Evolutionary conservation across 37 sponge, comb jelly and placozoan genomes (phyloP), one percentile per base, ranked within the genome.

Genomic region (Bolinopsis microptera): DNA sequence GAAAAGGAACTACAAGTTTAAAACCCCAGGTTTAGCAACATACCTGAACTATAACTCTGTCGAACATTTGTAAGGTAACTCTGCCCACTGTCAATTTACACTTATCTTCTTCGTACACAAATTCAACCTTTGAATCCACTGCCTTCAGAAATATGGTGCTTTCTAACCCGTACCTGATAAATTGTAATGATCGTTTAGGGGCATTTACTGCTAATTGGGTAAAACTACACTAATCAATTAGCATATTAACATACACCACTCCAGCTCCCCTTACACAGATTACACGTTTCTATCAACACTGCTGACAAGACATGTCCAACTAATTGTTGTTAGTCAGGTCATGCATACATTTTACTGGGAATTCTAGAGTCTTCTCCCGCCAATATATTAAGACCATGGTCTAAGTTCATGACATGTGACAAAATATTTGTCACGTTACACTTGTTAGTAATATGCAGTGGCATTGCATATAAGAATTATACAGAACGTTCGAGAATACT

Each of bases 81-180:
- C 76, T 94, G 27, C 93, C 94, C 3, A 76, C 68, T 34, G 76
- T 38, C 39, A 39, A 38, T 41, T 76, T 34, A 70, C 76, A 93
- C 39, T 88, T 92, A 32, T 93, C 83, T 69, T 94, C 93, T 25
- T 94, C 69, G 32, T 93, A 69, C 28, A 33, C 32, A 38, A 93
- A 72, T 23, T 68, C 35, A 1, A 39, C 76, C 25, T 74, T 32
- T 23, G 35, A 31, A 0, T 41, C 32, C 31, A 27, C 94, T 38
- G 24, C 32, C 69, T 95, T 95, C 22, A 98, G 94, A 83, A 97
- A 96, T 3, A 98, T 38, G 1, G 76, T 92, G 1, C 95, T 86
- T 69, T 98, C 98, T 21, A 96, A 61, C 5, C 98, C 98, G 90
- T 97, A 98, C 93, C 95, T 95, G 33, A n/a, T n/a, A n/a, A n/a